Conservation (phyloP, 2,888 invertebrate species). For the Dasypogon diadema region DNA sequence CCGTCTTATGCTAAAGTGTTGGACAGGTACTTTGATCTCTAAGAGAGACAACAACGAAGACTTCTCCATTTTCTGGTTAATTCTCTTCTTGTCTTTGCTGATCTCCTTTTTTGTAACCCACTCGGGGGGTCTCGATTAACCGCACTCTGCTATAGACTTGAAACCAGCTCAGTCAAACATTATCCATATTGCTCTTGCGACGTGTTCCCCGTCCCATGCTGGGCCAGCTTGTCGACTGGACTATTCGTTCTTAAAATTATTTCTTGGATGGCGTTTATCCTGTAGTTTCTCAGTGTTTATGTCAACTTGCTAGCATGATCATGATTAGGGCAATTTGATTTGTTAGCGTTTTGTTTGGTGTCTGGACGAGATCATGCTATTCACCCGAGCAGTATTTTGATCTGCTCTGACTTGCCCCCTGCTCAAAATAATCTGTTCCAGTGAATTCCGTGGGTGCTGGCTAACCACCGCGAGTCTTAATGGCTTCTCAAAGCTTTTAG, state of each 20-base stretch:
- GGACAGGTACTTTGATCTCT: conserved; percentile 44
- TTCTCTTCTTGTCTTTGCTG: conserved; percentile 50
- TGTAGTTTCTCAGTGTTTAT: conserved; percentile 38
- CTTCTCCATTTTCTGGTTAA: conserved; percentile 51
- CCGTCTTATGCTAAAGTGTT: conserved; percentile 38
- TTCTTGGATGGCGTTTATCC: conserved; percentile 1
- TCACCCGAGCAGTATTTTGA: conserved; percentile 5
- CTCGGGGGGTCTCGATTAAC: conserved; percentile 43
- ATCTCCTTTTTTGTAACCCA: conserved; percentile 53
- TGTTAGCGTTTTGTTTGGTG: conserved; percentile 35
- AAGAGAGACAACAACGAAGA: conserved; percentile 32
- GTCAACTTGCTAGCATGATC: conserved; percentile 51
- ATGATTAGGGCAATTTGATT: conserved; percentile 50
- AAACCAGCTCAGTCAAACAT: conserved; percentile 36
- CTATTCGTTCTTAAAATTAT: conserved; percentile 48
- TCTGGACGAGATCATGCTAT: conserved; percentile 25
- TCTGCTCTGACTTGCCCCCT: neutral
- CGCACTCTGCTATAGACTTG: conserved; percentile 30
- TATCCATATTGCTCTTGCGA: conserved; percentile 39
- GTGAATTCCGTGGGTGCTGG: neutral
- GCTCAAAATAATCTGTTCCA: neutral
- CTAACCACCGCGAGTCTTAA: too few species aligned
- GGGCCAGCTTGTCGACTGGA: conserved; percentile 39
- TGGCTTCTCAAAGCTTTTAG: too few species aligned
- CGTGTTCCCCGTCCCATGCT: conserved; percentile 44